phyloP scores from a whole-genome alignment of 2,797 vertebrate species.

The Spinibarbus caldwelli region DNA sequence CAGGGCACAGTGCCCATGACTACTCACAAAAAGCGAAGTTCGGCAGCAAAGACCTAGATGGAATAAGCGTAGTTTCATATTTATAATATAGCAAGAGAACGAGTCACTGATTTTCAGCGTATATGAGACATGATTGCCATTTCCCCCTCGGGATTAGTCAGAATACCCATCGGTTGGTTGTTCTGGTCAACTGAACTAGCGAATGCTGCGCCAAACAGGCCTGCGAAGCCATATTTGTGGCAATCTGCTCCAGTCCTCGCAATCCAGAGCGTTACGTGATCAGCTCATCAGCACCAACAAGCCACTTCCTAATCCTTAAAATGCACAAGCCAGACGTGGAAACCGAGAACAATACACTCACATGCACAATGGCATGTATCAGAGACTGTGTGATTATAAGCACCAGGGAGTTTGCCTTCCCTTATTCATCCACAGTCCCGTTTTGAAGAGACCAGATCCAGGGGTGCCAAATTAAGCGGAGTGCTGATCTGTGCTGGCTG shows the following conservation, averaged over 20 bases:
- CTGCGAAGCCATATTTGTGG: conserved; percentile 32
- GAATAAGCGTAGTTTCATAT: not conserved
- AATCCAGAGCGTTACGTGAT: conserved; percentile 62
- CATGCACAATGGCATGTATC: conserved; percentile 55
- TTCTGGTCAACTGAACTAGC: conserved; percentile 79
- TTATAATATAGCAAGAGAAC: not conserved
- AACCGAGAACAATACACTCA: conserved; percentile 50
- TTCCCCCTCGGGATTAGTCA: conserved; percentile 73
- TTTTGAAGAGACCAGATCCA: conserved; percentile 69
- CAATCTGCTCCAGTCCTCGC: conserved; percentile 36
- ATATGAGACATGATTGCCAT: conserved; percentile 55
- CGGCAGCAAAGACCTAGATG: not conserved
- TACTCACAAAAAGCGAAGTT: conserved; percentile 54
- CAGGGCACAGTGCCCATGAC: conserved; percentile 71
- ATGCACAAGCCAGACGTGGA: conserved; percentile 62
- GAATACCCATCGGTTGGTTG: conserved; percentile 74
- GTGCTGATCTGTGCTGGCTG: conserved; percentile 74
- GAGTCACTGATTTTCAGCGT: not conserved
- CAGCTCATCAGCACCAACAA: conserved; percentile 72
- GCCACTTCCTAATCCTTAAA: conserved; percentile 65
- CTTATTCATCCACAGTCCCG: conserved; percentile 55
- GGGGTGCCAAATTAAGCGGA: conserved; percentile 78
- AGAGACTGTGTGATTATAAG: conserved; percentile 62
- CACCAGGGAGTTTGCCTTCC: conserved; percentile 51
- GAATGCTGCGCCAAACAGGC: conserved; percentile 76